These are phyloP conservation scores for Albula glossodonta DNA, from an alignment of 2,113 vertebrate species.

Conservation along the genomic window DNA sequence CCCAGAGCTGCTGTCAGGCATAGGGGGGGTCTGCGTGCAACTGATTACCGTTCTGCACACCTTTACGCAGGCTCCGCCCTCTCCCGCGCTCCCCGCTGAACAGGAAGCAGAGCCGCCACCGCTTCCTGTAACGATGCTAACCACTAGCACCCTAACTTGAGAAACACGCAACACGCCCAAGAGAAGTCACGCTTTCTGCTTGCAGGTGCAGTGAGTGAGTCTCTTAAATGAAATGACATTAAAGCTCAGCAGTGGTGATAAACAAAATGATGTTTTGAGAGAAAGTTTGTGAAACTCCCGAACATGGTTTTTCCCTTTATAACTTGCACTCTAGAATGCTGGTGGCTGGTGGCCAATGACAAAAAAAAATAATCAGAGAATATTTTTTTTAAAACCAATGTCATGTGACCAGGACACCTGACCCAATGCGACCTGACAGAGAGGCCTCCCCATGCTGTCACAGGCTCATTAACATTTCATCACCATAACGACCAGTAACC, in stretches of 20 bases:
- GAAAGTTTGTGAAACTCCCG: no score
- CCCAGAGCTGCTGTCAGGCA: neutral
- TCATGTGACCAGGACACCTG: neutral
- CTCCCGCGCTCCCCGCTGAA: slow-evolving; percentile 35
- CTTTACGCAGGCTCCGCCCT: slow-evolving; percentile 21
- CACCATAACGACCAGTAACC: slow-evolving; percentile 39
- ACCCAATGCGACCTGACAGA: neutral
- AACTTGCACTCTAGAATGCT: neutral
- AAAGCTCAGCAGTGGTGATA: no score
- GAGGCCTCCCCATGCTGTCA: neutral
- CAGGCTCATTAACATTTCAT: slow-evolving; percentile 59
- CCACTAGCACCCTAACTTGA: neutral
- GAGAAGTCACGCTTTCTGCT: no score
- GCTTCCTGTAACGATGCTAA: slow-evolving; percentile 67
- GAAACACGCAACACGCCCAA: no score
- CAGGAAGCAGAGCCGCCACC: slow-evolving; percentile 66
- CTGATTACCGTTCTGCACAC: neutral
- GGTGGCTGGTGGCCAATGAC: neutral
- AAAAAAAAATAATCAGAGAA: no score
- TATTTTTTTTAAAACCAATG: neutral
- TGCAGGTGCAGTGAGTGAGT: no score
- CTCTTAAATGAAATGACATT: no score
- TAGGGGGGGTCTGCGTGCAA: neutral
- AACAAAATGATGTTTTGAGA: no score
- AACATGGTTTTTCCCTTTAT: no score